Evolutionary conservation across 2,797 vertebrate genomes (phyloP), one percentile per base, ranked within the genome.

Genomic region (Macropodus opercularis): DNA sequence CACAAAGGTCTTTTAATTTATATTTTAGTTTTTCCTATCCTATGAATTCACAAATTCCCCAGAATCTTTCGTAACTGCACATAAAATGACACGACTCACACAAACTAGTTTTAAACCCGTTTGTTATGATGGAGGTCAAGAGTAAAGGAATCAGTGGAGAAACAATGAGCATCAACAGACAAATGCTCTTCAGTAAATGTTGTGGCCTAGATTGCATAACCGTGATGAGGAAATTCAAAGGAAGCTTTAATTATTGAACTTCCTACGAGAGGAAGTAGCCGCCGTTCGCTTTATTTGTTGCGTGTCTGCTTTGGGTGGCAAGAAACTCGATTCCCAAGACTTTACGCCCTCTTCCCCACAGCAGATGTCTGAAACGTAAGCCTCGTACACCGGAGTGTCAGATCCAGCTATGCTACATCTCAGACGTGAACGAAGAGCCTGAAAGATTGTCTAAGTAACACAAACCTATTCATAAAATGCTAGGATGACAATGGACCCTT

Each of bases 201-300:
- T n/a, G n/a, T n/a, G n/a, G n/a, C n/a, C n/a, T n/a, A n/a, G n/a
- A n/a, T n/a, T n/a, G n/a, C n/a, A n/a, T n/a, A n/a, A n/a, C n/a
- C n/a, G n/a, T 70, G 27, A 58, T 42, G 10, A 9, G 53, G 56
- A 65, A 77, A 64, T 60, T 46, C 64, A 44, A 72, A 69, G 63
- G 63, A 63, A 56, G 55, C 42, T 39, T 63, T 50, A 75, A 61
- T 70, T 59, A 43, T 13, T 67, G 41, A 73, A 71, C 54, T 49
- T 56, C 59, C 61, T 48, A 27, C 43, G 27, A 58, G 56, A 19
- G 9, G 26, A 42, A 55, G 59, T 40, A 63, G 34, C 34, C 23
- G 66, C 62, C 76, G 72, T 59, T 82, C 58, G 60, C 55, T 72
- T 72, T 43, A 54, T 69, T 75, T 70, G 53, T 41, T 71, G 72